phyloP scores from a whole-genome alignment of 1,140 invertebrate genomes.

The Brachionus paranguensis region DNA sequence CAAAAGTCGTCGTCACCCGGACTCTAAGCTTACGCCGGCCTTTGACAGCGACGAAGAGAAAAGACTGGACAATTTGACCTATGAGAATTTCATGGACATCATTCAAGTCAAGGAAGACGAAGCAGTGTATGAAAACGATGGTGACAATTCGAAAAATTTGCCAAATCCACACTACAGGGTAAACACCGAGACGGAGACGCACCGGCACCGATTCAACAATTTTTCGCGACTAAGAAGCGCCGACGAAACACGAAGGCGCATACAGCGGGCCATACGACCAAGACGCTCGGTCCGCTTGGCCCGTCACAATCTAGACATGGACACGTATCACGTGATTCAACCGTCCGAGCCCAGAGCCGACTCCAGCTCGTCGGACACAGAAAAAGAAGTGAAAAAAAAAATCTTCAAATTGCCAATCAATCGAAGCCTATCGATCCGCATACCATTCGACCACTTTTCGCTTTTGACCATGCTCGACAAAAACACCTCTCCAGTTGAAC shows the following conservation, averaged over 20 bases:
- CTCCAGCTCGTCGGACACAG: background rate
- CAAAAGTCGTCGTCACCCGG: background rate
- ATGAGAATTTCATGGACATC: slow-evolving; percentile 22
- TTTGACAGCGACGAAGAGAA: background rate
- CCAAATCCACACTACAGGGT: background rate
- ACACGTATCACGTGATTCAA: slow-evolving; percentile 9
- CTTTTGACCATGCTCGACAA: slow-evolving; percentile 82
- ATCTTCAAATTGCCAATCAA: slow-evolving; percentile 78
- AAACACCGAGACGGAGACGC: background rate
- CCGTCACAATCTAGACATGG: background rate
- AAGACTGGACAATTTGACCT: background rate
- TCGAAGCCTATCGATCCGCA: slow-evolving; percentile 60
- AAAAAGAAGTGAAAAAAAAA: slow-evolving; percentile 60
- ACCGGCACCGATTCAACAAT: background rate
- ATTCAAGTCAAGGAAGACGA: slow-evolving; percentile 9
- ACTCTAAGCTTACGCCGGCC: background rate
- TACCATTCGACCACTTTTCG: slow-evolving; percentile 82
- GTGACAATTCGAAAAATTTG: background rate
- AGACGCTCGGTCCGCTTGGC: background rate
- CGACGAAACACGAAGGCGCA: background rate
- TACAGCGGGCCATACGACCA: background rate
- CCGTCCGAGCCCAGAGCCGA: background rate
- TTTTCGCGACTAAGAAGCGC: background rate
- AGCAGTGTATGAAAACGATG: background rate
- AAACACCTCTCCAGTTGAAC: background rate